phyloP scores from a whole-genome alignment of 1,140 invertebrate species.

The Ceratina calcarata region DNA sequence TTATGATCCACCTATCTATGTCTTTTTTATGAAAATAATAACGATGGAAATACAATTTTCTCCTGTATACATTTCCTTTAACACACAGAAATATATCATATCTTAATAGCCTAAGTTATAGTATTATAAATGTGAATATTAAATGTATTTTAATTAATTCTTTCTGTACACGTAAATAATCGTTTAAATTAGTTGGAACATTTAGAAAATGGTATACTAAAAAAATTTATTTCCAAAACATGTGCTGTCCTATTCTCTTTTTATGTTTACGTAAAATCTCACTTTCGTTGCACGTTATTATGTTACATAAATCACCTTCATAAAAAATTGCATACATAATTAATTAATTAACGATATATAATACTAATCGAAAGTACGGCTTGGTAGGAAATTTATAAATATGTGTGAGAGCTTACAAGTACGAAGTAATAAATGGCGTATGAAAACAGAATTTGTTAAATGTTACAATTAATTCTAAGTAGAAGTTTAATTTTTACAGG shows the following conservation, averaged over 20 bases:
- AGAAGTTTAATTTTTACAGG: constrained; percentile 7
- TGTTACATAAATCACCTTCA: constrained; percentile 48
- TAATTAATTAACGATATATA: constrained; percentile 9
- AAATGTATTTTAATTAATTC: constrained; percentile 26
- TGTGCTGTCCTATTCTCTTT: constrained; percentile 19
- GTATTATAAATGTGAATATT: constrained; percentile 28
- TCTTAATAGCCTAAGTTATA: constrained; percentile 17
- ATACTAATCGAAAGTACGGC: constrained; percentile 12
- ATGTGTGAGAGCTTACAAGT: constrained; percentile 11
- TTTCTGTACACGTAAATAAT: constrained; percentile 38
- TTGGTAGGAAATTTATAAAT: constrained; percentile 28
- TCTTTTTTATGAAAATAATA: constrained; percentile 28
- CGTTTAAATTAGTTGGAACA: constrained; percentile 5
- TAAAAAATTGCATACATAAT: neutral
- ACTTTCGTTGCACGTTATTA: constrained; percentile 67
- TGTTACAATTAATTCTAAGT: neutral
- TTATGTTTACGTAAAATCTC: constrained; percentile 52
- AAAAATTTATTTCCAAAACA: neutral
- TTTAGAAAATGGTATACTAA: constrained; percentile 1
- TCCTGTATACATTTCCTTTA: constrained; percentile 25
- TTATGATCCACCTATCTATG: constrained; percentile 41
- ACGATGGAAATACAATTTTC: constrained; percentile 28
- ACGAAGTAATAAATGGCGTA: constrained; percentile 20
- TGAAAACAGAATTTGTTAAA: constrained; percentile 17
- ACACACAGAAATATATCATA: constrained; percentile 18